Evolutionary conservation across 2,113 vertebrate species (phyloP).

Genomic region (Ifrita kowaldi): DNA sequence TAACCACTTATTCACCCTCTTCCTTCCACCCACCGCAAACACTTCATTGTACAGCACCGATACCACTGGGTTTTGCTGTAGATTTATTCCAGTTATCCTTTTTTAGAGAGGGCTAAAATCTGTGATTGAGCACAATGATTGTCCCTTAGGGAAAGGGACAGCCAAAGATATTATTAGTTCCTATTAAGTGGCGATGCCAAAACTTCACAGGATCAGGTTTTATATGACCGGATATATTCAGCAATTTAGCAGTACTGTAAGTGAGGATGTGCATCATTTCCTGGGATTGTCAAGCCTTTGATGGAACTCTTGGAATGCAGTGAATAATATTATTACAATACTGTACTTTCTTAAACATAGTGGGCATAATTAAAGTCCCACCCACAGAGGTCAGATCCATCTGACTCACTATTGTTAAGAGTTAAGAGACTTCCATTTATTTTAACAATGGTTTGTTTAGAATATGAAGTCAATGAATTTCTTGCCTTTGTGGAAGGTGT

Average conservation of each 20-base stretch:
- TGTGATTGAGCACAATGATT: neutral
- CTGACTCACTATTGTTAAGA: constrained; percentile 35
- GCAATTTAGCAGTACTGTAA: neutral
- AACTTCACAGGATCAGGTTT: neutral
- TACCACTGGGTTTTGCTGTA: neutral
- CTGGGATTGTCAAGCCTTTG: constrained; percentile 39
- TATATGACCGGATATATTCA: constrained; percentile 17
- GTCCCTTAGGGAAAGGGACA: neutral
- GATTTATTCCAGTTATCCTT: neutral
- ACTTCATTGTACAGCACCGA: neutral
- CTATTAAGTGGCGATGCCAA: neutral
- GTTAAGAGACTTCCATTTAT: constrained; percentile 6
- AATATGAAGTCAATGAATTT: constrained; percentile 35
- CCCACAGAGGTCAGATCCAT: constrained; percentile 29
- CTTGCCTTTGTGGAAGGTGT: constrained; percentile 32
- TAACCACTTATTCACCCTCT: neutral
- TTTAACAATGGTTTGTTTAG: constrained; percentile 45
- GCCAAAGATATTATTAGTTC: neutral
- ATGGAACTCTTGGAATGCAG: constrained; percentile 54
- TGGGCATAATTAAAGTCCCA: neutral
- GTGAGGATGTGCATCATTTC: constrained; percentile 48
- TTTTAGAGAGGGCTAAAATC: neutral
- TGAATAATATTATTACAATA: constrained; percentile 55
- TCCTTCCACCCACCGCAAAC: neutral
- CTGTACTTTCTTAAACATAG: constrained; percentile 40